Percentiles rank a stretch among this genome's conserved stretches.
Evolutionary conservation across 2,797 vertebrate genomes (phyloP).

Genomic region (Mastacembelus armatus): DNA sequence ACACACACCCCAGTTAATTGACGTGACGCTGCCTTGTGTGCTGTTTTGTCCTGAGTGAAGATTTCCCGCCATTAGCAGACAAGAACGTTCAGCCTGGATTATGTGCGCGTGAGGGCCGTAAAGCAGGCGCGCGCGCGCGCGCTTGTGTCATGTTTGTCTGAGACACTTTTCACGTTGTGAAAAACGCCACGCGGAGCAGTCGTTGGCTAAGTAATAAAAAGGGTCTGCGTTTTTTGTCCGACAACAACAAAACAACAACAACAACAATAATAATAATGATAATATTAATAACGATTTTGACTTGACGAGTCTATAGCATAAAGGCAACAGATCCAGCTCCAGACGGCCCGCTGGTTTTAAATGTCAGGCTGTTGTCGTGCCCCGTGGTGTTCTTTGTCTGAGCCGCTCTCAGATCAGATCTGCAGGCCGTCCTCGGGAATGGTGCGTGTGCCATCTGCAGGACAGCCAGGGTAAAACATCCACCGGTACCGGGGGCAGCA

Average conservation of each 20-base stretch:
- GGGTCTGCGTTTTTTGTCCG: neutral
- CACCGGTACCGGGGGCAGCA: neutral
- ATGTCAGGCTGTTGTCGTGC: slow-evolving; percentile 61
- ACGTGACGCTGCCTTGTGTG: slow-evolving; percentile 76
- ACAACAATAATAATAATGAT: neutral
- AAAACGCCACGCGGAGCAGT: slow-evolving; percentile 13
- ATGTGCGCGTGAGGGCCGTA: slow-evolving; percentile 7
- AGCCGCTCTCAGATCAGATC: slow-evolving; percentile 53
- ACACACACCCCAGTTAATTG: slow-evolving; percentile 79
- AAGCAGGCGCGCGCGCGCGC: neutral
- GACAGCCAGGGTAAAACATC: slow-evolving; percentile 29
- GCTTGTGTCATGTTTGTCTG: neutral
- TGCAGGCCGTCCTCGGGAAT: slow-evolving; percentile 71
- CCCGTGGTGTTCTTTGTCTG: slow-evolving; percentile 81
- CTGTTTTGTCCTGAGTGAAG: slow-evolving; percentile 70
- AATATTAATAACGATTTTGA: neutral
- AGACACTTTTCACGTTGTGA: neutral
- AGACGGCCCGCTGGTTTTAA: slow-evolving; percentile 57
- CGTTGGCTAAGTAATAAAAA: neutral
- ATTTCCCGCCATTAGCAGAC: slow-evolving; percentile 49
- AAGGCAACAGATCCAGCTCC: slow-evolving; percentile 34
- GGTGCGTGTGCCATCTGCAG: slow-evolving; percentile 86
- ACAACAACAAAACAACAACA: too few species aligned
- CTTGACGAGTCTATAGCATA: slow-evolving; percentile 12
- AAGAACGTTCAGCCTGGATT: neutral